Evolutionary conservation across 1,140 invertebrate genomes (phyloP), one percentile per base, ranked within the genome.

Genomic region (Drosophila parabipectinata): DNA sequence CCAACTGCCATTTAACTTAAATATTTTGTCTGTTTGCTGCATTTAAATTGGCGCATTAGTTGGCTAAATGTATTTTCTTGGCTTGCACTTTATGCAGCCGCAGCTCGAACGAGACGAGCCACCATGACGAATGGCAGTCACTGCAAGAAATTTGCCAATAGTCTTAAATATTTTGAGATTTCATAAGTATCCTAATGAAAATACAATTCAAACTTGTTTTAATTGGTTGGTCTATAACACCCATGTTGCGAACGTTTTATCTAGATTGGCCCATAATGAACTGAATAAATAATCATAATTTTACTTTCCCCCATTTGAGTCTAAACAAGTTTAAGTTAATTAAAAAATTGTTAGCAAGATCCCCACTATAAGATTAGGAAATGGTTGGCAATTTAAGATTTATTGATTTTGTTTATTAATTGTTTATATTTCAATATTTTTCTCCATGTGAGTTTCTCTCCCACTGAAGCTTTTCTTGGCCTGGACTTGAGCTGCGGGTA

Each of bases 1-100:
- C 47, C 66, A 83, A 84, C 80, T 83, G 80, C 66, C 80, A 87
- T 87, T 85, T 87, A 85, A 72, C 45, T 81, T 82, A 72, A 87
- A 87, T 87, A 87, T 82, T 85, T 87, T 78, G 81, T 80, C 80
- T 77, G 81, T 74, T 79, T 85, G 78, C 74, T 77, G 81, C 81
- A 78, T 85, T 85, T 74, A 82, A 85, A 85, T 85, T 85, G 82
- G 74, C 81, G 74, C 82, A 78, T 85, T 85, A 81, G 81, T 64
- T 80, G 74, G 69, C 82, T 81, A 87, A 85, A 78, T 87, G 82
- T 60, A 58, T 79, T 83, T 85, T 55, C 81, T 47, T 53, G 67
- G 54, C 71, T 83, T 24, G 56, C 57, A 72, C 68, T 72, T 62
- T 48, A 48, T 66, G 61, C 52, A 64, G 53, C 52, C 57, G 77